These are phyloP conservation scores for Gambusia yucatana DNA, from an alignment of 2,797 vertebrate genomes.

Conservation along the genomic window DNA sequence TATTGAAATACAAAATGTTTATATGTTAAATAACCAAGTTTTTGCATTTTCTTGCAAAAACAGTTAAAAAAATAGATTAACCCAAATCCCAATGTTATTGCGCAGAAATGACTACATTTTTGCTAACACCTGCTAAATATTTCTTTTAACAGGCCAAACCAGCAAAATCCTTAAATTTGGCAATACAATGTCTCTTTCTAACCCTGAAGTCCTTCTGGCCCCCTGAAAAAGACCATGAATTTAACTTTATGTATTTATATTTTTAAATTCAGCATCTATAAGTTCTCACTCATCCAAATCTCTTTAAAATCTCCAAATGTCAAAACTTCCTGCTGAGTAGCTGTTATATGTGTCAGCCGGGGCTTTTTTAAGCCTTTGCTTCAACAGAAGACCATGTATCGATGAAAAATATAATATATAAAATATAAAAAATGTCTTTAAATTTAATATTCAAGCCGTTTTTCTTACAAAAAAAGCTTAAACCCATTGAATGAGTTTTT, in stretches of 20 bases:
- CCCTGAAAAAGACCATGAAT: too few relatives aligned
- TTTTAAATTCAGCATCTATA: conserved; percentile 21
- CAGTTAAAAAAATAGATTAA: too few relatives aligned
- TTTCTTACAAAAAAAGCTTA: conserved; percentile 21
- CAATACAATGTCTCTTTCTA: too few relatives aligned
- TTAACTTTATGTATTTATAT: conserved; percentile 2
- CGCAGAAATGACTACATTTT: too few relatives aligned
- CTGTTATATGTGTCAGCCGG: conserved; percentile 37
- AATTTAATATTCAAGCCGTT: conserved; percentile 43
- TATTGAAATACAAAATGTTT: too few relatives aligned
- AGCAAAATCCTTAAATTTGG: too few relatives aligned
- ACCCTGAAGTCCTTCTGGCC: too few relatives aligned
- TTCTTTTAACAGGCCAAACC: too few relatives aligned
- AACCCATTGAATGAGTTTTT: conserved; percentile 40
- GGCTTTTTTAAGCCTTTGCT: conserved; percentile 33
- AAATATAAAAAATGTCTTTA: conserved; percentile 26
- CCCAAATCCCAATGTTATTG: too few relatives aligned
- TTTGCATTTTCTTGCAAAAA: too few relatives aligned
- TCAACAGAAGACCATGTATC: conserved; percentile 24
- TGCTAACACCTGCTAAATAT: too few relatives aligned
- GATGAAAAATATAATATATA: conserved; percentile 35
- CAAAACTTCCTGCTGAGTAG: conserved; percentile 33
- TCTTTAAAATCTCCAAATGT: conserved; percentile 17
- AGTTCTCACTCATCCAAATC: conserved; percentile 2
- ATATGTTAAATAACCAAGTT: too few relatives aligned